Evolutionary conservation across 2,797 vertebrate species (phyloP), one percentile per base, ranked within the genome.

Genomic region (Peromyscus nudipes): DNA sequence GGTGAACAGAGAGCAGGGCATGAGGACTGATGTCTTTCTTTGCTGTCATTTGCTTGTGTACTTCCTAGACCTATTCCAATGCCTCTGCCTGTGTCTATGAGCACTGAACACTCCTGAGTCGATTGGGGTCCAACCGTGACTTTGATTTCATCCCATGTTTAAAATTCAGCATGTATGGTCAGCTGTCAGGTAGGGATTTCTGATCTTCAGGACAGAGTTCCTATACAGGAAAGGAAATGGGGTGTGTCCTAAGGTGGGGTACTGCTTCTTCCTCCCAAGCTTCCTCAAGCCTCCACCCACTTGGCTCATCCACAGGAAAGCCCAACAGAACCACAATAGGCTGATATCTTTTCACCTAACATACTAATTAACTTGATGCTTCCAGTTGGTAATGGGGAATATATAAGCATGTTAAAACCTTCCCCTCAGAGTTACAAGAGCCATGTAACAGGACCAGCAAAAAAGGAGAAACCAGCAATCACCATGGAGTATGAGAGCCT

Each of bases 381-480:
- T 85, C 31, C 57, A 84, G 84, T 37, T 34, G 49, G 40, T 40
- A 94, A 34, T 40, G 46, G n/a, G 52, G 83, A 81, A 81, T 91
- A 80, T 75, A 31, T 65, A 80, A 93, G 49, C 25, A 43, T 86
- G 55, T 94, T 87, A 81, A 94, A 96, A 76, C 43, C 81, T 31
- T 92, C 27, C 80, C 46, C 64, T 94, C 49, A 19, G 69, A 17
- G 23, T 29, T 31, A 69, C 1, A 60, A 62, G 27, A 55, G 71
- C 7, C 37, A 27, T 12, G 31, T 31, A 60, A 67, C 3, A 80
- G 40, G 40, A 94, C 83, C 23, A 46, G 21, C 91, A 80, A 90
- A 64, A 71, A 87, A 25, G 8, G 89, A 67, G 27, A 65, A 31
- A 9, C 52, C 64, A 62, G 62, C 55, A 67, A 49, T 19, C 31